phyloP scores from a whole-genome alignment of 1,140 invertebrate species.

The Stenopsyche tienmushanensis region DNA sequence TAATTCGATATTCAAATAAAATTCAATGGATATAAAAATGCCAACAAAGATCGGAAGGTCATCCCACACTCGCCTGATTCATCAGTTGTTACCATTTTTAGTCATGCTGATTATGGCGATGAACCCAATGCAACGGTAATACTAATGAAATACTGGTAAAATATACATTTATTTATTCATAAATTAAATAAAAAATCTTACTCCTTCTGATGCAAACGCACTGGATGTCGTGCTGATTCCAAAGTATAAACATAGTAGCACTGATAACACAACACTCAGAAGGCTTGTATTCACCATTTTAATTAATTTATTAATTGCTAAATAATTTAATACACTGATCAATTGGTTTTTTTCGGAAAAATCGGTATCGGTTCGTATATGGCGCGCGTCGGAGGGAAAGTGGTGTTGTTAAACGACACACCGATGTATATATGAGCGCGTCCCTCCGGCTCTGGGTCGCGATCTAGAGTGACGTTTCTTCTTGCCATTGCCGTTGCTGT shows the following conservation, averaged over 20 bases:
- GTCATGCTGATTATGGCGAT: neutral
- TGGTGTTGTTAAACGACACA: neutral
- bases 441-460: neutral
- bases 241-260: slow-evolving; percentile 33
- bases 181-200: slow-evolving; percentile 7
- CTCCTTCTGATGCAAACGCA: slow-evolving; percentile 37
- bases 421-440: neutral
- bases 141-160: neutral
- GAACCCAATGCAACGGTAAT: too few relatives aligned
- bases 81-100: neutral
- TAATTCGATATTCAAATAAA: too few relatives aligned
- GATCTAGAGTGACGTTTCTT: neutral
- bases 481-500: too few relatives aligned
- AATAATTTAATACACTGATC: neutral
- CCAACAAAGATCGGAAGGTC: too few relatives aligned
- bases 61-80: too few relatives aligned
- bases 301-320: neutral
- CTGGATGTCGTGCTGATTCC: slow-evolving; percentile 26
- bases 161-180: neutral
- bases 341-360: neutral
- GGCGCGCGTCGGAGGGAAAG: slow-evolving; percentile 3
- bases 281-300: slow-evolving; percentile 26
- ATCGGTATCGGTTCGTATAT: neutral
- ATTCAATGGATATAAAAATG: too few relatives aligned
- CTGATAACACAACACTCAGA: slow-evolving; percentile 25